Base-by-base conservation (phyloP, 2,113 vertebrate genomes). In the Pomatorhinus ruficollis region DNA sequence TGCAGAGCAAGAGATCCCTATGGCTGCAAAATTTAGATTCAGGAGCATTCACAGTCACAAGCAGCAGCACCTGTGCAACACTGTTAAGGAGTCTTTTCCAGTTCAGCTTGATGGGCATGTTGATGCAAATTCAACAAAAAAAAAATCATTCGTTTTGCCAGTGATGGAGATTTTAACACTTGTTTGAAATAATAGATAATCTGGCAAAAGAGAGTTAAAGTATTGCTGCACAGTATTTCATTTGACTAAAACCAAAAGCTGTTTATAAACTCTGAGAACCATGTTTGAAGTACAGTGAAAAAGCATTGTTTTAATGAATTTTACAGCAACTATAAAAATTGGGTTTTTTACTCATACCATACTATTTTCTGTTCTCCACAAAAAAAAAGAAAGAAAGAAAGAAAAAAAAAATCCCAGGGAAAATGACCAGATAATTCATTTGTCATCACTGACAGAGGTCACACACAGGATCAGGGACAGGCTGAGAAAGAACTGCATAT, bases 171-270 rank as follows among this genome's bases (percentile, higher is more conserved):
- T 96, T 97, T 97, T 97, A 97, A 95, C 97, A 96, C 95, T 98
- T 98, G 79, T 95, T 96, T 93, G 98, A 97, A 97, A 98, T 96
- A 98, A 97, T 97, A 97, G 97, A 98, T 98, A 98, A 98, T 97
- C 96, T 97, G 95, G 84, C 93, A 98, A 93, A 97, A 87, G 95
- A 97, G 89, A 97, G 91, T 97, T 97, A 97, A 97, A 95, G 79
- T 93, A 95, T 96, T 97, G 90, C 94, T 96, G 84, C 90, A 80
- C 42, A 83, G 14, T 77, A 95, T 98, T 98, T 97, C 81, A 96
- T 97, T 97, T 97, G 77, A 87, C 94, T 97, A 97, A 97, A 97
- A 97, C 84, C 84, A 97, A 97, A 98, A 98, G 82, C 95, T 97
- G 93, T 97, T 98, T 96, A 94, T 96, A 97, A 97, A 92, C 90